Evolutionary conservation across 1,140 invertebrate genomes (phyloP), one percentile per base, ranked within the genome.

Genomic region (Orius insidiosus): DNA sequence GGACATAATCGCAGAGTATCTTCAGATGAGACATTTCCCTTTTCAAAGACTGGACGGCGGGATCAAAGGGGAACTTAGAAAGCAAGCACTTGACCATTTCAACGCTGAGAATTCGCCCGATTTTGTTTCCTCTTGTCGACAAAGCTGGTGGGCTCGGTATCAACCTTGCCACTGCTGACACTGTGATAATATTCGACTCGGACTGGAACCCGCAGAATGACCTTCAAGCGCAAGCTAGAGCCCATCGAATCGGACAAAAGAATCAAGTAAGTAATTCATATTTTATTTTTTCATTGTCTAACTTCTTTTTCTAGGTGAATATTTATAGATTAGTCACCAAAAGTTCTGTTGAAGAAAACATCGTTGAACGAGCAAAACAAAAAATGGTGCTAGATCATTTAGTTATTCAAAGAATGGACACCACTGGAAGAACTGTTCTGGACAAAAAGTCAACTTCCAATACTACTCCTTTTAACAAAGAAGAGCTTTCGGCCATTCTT

Each of bases 151-250:
- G 96, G 37, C 68, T 99, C 30, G 95, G 95, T 51, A 95, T 98
- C 49, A 98, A 98, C 68, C 71, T 99, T 50, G 92, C 94, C 1
- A 98, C 95, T 7, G 95, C 95, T n/a, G 95, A 98, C 62, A 98
- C 95, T 49, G 95, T 99, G 0, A 95, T 99, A 48, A 98, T 98
- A 51, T 99, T 97, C 65, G 95, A 99, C 65, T 95, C 89, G n/a
- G 95, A 98, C 65, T 98, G 95, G 95, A 99, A 98, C 73, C 95
- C 95, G 5, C 95, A 99, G 63, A 98, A 98, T 67, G 95, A 99
- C 68, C 65, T 98, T 31, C 94, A 97, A 66, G 89, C 88, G 39
- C 90, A 95, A 67, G 90, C 90, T 1, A 70, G 92, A 58, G 94
- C 94, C 36, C 95, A 98, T 70, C 74, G 95, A 56, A 98, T 99